Evolutionary conservation across 2,797 vertebrate genomes (phyloP), one percentile per base, ranked within the genome.

Genomic region (Aselliscus stoliczkanus): DNA sequence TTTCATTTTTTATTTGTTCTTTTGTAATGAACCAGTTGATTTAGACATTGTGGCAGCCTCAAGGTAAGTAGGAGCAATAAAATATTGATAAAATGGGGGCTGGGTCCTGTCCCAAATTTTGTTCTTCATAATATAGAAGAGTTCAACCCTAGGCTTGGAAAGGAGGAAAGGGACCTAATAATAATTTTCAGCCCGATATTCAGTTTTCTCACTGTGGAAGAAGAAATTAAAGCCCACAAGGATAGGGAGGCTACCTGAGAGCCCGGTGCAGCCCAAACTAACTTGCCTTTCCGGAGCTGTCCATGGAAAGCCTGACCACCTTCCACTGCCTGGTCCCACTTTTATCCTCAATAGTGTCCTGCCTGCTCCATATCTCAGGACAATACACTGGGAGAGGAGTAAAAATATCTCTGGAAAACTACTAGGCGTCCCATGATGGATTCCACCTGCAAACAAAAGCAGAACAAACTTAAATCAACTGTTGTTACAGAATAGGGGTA

Each of bases 231-330:
- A 39, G 37, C 70, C 25, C 7, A 37, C 56, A 21, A 4, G 2
- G 18, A 2, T 52, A 10, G 1, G 6, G 15, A 72, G 84, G 7
- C 5, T 11, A 15, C 17, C 7, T 6, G 18, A 27, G 18, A 21
- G 9, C 1, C 9, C n/a, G 3, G 6, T 14, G 64, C 39, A 14
- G 2, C 15, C 7, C 27, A 4, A 14, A 15, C 9, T 12, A 21
- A 73, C 56, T 37, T 70, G 34, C 6, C 50, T 23, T 39, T 1
- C 10, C 11, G 1, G 0, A 4, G 11, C 37, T 76, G n/a, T 29
- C 29, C 8, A 4, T 0, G 1, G 13, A 58, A 11, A 47, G 1
- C 9, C 21, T 12, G 2, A 27, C 8, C 11, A 0, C 17, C 27
- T 37, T 14, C 20, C 11, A 12, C 44, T 37, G 1, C 7, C 23